Conservation (phyloP, 2,888 invertebrate species). For the Tipula vernalis region DNA sequence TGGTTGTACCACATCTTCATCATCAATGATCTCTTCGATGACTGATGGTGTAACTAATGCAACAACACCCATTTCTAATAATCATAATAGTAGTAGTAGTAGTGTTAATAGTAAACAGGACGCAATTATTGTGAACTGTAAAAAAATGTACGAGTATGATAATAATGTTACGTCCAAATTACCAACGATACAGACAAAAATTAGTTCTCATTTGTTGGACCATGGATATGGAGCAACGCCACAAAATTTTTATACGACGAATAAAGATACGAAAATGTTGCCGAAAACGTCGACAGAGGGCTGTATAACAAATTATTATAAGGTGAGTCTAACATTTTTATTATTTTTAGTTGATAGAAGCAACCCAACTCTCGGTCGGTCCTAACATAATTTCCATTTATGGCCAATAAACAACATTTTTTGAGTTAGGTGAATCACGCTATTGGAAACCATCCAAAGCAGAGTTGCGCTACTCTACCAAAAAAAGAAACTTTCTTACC, state of each 20-base stretch:
- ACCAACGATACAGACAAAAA: conserved; percentile 21
- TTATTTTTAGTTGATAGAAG: conserved; percentile 7
- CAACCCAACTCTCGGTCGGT: no score
- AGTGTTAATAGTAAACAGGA: neutral
- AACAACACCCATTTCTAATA: neutral
- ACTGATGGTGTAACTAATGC: neutral
- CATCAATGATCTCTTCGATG: neutral
- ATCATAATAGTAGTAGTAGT: neutral
- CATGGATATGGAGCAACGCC: conserved; percentile 80
- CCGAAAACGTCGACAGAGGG: conserved; percentile 35
- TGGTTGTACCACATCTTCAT: neutral
- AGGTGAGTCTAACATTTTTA: conserved; percentile 23
- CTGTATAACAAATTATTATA: conserved; percentile 34
- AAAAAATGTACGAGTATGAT: neutral
- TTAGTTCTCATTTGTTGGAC: conserved; percentile 68
- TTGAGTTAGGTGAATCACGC: no score
- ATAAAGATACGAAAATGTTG: conserved; percentile 18
- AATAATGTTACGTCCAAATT: neutral
- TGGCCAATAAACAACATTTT: no score
- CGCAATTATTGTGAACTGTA: neutral
- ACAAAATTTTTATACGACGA: conserved; percentile 37
- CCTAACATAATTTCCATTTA: no score
- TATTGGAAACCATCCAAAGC: no score
- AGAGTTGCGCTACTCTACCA: no score
- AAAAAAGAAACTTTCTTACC: no score